Evolutionary conservation across 2,888 invertebrate genomes (phyloP).

Genomic region (Eristalis intricaria): DNA sequence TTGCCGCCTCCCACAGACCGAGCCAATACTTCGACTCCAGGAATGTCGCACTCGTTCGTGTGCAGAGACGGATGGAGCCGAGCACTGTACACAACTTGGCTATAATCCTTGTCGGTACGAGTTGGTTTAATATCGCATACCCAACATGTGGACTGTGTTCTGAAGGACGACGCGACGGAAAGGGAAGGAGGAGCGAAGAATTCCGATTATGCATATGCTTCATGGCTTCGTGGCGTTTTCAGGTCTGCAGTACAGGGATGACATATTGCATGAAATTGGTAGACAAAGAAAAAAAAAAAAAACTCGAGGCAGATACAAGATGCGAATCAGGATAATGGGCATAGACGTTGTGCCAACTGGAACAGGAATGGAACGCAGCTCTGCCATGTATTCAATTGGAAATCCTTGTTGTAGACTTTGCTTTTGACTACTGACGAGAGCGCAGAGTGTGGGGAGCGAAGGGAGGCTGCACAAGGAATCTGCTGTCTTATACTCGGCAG

Average conservation of each 20-base stretch:
- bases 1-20: not conserved
- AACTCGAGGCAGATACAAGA: slow-evolving; percentile 31
- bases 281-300: not conserved
- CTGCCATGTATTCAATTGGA: slow-evolving; percentile 28
- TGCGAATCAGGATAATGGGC: slow-evolving; percentile 38
- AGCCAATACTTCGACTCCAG: slow-evolving; percentile 3
- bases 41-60: not conserved
- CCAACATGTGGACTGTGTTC: slow-evolving; percentile 35
- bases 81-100: slow-evolving; percentile 5
- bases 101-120: slow-evolving; percentile 35
- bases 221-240: slow-evolving; percentile 47
- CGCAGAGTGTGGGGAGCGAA: not conserved
- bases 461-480: not conserved
- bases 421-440: not conserved
- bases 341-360: slow-evolving; percentile 35
- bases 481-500: slow-evolving; percentile 3
- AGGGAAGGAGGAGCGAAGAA: slow-evolving; percentile 10
- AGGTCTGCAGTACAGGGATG: slow-evolving; percentile 31
- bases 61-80: not conserved
- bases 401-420: slow-evolving; percentile 45
- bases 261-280: slow-evolving; percentile 51
- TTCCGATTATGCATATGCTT: slow-evolving; percentile 55
- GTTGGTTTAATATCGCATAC: slow-evolving; percentile 49
- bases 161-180: not conserved
- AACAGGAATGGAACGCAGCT: not conserved